Base-by-base conservation (phyloP, 1,140 invertebrate species). In the Bacillus rossius region DNA sequence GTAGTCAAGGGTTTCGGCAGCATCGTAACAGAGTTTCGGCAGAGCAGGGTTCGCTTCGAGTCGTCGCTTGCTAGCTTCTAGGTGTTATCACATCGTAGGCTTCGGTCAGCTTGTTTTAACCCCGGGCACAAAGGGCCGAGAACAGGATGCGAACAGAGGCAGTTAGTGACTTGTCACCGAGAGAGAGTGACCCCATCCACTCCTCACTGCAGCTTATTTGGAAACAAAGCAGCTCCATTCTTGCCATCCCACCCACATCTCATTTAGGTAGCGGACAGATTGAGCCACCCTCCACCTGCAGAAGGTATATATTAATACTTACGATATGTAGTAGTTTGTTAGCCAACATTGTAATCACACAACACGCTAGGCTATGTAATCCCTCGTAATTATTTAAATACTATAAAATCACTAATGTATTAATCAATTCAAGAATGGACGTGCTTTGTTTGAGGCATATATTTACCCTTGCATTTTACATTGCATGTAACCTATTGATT, bases 201-300 rank as follows among this genome's bases (percentile, higher is more conserved):
- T 34, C 37, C 53, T 60, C 43, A 50, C 47, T 53, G 53, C 47
- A 45, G 45, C 58, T 57, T 57, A 52, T 38, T 54, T 38, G 38
- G 41, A 60, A 60, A 55, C 61, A 57, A 63, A 63, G 58, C 61
- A 63, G 41, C 57, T 60, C 58, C 60, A 61, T 61, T 61, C 60
- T 61, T 61, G 51, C 57, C 42, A 23, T 55, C 53, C 53, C 41
- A 55, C 20, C 25, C 38, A 16, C 20, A 20, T 37, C 47, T 41
- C 42, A 43, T 52, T 57, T 42, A 51, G 48, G 45, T 52, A 51
- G 22, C 41, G 23, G 48, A 41, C 29, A 47, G 52, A 22, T 54
- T 54, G 55, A 23, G 43, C 49, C 47, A 57, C 43, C 47, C 47
- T 29, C 26, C 50, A 40, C 19, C 25, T 41, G 55, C 40, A 42